These are phyloP conservation scores for Psittacara wagleri DNA, from an alignment of 2,113 vertebrate genomes.

Conservation along the genomic window DNA sequence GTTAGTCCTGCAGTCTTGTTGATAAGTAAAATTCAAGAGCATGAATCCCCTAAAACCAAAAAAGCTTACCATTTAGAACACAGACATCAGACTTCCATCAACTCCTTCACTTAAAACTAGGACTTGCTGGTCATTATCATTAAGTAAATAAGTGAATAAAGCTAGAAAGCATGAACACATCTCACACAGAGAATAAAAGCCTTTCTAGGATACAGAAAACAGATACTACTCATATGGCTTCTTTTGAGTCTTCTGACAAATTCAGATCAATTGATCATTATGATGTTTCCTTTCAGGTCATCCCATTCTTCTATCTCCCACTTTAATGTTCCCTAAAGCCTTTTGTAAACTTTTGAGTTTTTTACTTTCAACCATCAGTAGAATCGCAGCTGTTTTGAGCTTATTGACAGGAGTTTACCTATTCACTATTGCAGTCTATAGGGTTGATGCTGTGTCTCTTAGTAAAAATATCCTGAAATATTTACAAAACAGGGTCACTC, in stretches of 20 bases:
- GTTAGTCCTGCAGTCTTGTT: neutral
- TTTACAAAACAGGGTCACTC: neutral
- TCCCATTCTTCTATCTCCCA: neutral
- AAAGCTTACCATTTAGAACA: neutral
- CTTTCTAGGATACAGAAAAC: neutral
- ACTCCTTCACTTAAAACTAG: neutral
- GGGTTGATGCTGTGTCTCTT: neutral
- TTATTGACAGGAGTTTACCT: neutral
- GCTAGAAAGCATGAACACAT: neutral
- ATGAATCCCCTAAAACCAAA: neutral
- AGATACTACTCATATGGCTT: neutral
- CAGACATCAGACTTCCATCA: neutral
- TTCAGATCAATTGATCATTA: neutral
- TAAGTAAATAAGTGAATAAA: neutral
- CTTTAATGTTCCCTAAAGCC: neutral
- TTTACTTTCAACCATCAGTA: neutral
- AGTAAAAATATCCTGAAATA: neutral
- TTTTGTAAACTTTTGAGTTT: neutral
- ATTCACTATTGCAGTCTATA: neutral
- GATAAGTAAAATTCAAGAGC: neutral
- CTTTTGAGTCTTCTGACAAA: neutral
- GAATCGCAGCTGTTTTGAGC: neutral
- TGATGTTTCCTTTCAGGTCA: neutral
- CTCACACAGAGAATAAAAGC: neutral
- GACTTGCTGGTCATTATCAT: neutral